phyloP scores from a whole-genome alignment of 35 echinoderm and acorn worm genomes.

The Ptychodera flava region DNA sequence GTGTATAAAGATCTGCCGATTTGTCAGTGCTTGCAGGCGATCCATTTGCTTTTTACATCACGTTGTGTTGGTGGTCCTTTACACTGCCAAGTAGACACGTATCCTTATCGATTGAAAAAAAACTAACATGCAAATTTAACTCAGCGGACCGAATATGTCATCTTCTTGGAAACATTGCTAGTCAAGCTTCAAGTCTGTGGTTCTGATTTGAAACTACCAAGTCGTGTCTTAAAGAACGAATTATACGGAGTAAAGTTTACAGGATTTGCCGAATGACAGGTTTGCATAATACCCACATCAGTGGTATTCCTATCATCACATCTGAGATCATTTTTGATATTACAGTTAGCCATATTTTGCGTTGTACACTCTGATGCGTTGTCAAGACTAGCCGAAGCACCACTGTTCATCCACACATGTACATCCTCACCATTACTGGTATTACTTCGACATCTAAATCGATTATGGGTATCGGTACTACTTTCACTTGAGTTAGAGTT shows the following conservation, averaged over 20 bases:
- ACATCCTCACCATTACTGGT: neutral
- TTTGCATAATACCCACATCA: neutral
- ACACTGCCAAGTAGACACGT: too few species aligned
- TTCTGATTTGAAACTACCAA: too few species aligned
- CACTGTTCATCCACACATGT: neutral
- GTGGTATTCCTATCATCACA: neutral
- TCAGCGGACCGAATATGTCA: too few species aligned
- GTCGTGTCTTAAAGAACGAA: neutral
- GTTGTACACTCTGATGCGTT: neutral
- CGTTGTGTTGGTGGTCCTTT: too few species aligned
- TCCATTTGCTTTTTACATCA: too few species aligned
- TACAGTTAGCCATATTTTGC: neutral
- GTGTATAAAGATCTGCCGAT: too few species aligned
- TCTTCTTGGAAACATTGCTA: too few species aligned
- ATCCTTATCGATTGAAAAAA: too few species aligned
- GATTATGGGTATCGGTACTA: neutral
- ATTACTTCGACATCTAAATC: neutral
- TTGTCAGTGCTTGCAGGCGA: too few species aligned
- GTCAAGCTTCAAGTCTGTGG: too few species aligned
- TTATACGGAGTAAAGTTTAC: neutral
- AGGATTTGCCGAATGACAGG: neutral
- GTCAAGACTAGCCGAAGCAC: neutral
- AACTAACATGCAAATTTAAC: too few species aligned
- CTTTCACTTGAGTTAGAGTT: neutral
- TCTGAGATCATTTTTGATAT: neutral